Percentiles rank a stretch among this genome's conserved stretches.
Evolutionary conservation across 2,888 invertebrate species (phyloP).

Genomic region (Mallateleia sp.): DNA sequence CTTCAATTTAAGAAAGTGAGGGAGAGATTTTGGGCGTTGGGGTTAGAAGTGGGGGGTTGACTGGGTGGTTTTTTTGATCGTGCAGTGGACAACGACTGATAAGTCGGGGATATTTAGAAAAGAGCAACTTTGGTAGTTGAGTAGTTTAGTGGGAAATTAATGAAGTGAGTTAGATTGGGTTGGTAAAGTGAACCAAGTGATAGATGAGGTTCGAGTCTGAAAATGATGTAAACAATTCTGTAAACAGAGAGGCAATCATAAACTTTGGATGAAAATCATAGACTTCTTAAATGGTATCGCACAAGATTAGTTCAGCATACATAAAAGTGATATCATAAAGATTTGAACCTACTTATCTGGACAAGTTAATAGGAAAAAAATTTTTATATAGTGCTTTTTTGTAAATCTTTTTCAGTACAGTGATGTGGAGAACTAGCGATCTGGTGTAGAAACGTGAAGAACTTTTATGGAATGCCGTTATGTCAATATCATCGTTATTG

Average conservation of each 20-base stretch:
- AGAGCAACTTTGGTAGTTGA: not conserved
- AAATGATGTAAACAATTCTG: too few relatives aligned
- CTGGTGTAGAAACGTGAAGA: not conserved
- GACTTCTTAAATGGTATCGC: too few relatives aligned
- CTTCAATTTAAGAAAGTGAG: conserved; percentile 40
- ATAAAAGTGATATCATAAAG: too few relatives aligned
- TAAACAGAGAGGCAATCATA: too few relatives aligned
- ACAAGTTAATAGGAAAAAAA: conserved; percentile 44
- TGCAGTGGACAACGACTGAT: not conserved
- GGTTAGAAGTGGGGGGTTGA: not conserved
- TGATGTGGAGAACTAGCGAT: not conserved
- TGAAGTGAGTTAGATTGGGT: not conserved
- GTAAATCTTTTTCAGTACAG: conserved; percentile 17
- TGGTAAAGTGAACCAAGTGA: conserved; percentile 12
- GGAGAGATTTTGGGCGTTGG: not conserved
- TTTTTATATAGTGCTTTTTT: too few relatives aligned
- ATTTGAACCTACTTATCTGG: not conserved
- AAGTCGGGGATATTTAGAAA: too few relatives aligned
- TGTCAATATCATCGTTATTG: too few relatives aligned
- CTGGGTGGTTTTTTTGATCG: not conserved
- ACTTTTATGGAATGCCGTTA: not conserved
- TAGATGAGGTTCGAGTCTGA: too few relatives aligned
- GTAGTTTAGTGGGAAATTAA: not conserved
- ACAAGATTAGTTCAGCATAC: too few relatives aligned
- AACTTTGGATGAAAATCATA: not conserved